phyloP scores from a whole-genome alignment of 2,888 invertebrate species.

The Leptogaster cylindrica region DNA sequence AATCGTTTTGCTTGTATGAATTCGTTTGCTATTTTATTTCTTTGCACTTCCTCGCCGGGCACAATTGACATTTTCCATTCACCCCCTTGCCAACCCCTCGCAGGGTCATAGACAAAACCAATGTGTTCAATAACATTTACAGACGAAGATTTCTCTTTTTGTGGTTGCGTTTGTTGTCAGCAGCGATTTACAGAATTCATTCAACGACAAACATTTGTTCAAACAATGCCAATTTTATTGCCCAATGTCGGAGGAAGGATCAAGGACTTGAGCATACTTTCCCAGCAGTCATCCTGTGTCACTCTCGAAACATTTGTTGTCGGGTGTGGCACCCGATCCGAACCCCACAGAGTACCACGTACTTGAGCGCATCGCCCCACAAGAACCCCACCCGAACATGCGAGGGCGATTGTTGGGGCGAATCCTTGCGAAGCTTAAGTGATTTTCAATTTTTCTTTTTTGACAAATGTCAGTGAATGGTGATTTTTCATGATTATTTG shows the following conservation, averaged over 20 bases:
- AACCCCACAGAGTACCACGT: neutral
- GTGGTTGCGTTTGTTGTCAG: neutral
- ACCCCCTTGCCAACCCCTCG: neutral
- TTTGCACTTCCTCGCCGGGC: constrained; percentile 8
- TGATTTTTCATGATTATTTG: constrained; percentile 9
- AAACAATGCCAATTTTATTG: neutral
- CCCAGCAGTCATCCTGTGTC: neutral
- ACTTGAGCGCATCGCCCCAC: neutral
- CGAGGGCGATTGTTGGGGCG: neutral
- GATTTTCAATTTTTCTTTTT: neutral
- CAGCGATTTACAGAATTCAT: neutral
- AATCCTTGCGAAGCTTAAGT: neutral
- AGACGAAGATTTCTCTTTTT: neutral
- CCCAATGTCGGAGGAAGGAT: neutral
- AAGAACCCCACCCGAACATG: neutral
- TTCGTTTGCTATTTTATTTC: constrained; percentile 23
- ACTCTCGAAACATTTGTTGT: neutral
- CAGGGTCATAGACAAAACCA: neutral
- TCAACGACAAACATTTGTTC: neutral
- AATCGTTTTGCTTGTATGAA: constrained; percentile 26
- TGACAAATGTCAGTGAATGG: neutral
- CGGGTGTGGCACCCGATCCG: neutral
- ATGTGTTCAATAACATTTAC: too few relatives aligned
- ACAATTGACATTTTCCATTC: constrained; percentile 5
- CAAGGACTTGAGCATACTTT: neutral